These are phyloP conservation scores for Homalodisca vitripennis DNA, from an alignment of 1,140 invertebrate genomes.

Conservation along the genomic window DNA sequence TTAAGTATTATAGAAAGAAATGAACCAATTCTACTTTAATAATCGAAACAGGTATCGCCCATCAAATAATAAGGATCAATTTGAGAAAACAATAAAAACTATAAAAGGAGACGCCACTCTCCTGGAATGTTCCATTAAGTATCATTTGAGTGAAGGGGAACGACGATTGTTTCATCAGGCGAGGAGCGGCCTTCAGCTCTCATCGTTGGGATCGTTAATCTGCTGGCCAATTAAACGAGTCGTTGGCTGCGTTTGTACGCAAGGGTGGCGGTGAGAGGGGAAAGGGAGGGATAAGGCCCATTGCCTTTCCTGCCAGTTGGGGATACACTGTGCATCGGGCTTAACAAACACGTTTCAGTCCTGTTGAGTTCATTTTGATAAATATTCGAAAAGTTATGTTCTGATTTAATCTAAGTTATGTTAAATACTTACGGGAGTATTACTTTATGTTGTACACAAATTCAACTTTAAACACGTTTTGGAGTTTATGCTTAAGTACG, in stretches of 20 bases:
- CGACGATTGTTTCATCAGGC: slow-evolving; percentile 16
- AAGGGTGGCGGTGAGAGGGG: too few species aligned
- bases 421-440: too few species aligned
- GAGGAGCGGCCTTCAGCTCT: background rate
- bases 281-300: slow-evolving; percentile 3
- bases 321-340: too few species aligned
- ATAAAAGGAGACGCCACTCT: background rate
- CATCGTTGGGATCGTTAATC: slow-evolving; percentile 16
- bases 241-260: slow-evolving; percentile 28
- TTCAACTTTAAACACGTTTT: too few species aligned
- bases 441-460: too few species aligned
- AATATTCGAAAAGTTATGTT: too few species aligned
- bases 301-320: too few species aligned
- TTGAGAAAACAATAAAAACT: background rate
- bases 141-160: background rate
- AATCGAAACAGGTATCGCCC: background rate
- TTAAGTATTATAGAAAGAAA: background rate
- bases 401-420: too few species aligned
- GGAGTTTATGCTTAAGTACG: too few species aligned
- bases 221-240: slow-evolving; percentile 28
- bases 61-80: background rate
- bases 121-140: background rate
- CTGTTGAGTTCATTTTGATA: too few species aligned
- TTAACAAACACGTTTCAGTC: too few species aligned
- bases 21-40: background rate